Evolutionary conservation across 2,113 vertebrate species (phyloP).

Genomic region (Campylomormyrus numenius): DNA sequence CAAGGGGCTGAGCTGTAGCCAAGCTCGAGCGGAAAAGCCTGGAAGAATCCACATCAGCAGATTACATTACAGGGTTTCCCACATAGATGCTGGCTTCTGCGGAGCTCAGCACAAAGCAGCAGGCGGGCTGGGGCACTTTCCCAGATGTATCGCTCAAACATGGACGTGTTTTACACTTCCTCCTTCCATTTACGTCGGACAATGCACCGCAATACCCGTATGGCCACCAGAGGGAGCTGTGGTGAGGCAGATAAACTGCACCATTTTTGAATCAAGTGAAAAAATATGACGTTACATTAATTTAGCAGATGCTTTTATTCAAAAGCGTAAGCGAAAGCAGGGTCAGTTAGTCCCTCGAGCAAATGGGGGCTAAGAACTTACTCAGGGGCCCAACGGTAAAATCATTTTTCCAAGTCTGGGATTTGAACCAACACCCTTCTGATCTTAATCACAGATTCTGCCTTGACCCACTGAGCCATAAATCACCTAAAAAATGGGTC

Average conservation of each 20-base stretch:
- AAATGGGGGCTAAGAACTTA: background rate
- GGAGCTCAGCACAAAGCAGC: conserved; percentile 24
- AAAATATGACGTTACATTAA: background rate
- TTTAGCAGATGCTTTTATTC: background rate
- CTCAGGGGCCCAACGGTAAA: background rate
- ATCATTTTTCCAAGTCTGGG: background rate
- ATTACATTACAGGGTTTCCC: conserved; percentile 51
- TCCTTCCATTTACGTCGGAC: background rate
- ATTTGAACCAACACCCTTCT: background rate
- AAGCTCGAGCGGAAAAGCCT: conserved; percentile 48
- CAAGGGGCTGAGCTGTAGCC: conserved; percentile 41
- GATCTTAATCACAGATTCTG: background rate
- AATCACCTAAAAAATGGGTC: background rate
- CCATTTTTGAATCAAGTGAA: background rate
- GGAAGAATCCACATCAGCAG: conserved; percentile 58
- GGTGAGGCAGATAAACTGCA: conserved; percentile 8
- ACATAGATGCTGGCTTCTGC: conserved; percentile 45
- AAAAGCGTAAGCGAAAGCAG: background rate
- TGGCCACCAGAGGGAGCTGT: conserved; percentile 61
- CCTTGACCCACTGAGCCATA: background rate
- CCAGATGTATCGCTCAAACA: conserved; percentile 42
- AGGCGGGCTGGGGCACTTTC: conserved; percentile 31
- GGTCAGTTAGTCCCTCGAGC: background rate
- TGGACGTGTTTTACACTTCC: conserved; percentile 30
- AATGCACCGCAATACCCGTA: background rate